A percentile compares a stretch with the other conserved stretches of the same genome.
Conservation (phyloP, 2,797 vertebrate genomes). For the Pelochelys cantorii region DNA sequence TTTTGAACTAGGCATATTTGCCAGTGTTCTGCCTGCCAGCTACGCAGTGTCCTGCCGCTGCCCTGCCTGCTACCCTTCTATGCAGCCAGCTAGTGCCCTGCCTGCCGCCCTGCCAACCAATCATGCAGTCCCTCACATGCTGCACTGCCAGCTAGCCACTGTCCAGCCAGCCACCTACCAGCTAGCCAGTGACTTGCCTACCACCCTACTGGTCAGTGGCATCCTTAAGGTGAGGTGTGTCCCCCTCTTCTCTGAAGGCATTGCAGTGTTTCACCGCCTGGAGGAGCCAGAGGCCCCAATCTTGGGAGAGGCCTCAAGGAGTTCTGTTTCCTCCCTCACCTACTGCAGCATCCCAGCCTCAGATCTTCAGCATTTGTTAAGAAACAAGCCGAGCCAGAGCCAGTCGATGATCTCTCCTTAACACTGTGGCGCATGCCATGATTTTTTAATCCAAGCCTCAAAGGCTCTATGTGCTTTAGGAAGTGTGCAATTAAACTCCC, state of each 20-base stretch:
- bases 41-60: too few relatives aligned
- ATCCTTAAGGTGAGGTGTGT: neutral
- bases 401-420: constrained; percentile 17
- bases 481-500: constrained; percentile 69
- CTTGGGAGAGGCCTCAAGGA: neutral
- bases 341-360: rapidly evolving
- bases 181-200: neutral
- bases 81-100: too few relatives aligned
- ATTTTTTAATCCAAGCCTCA: constrained; percentile 77
- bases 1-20: too few relatives aligned
- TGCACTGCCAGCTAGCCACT: neutral
- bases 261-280: rapidly evolving
- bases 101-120: too few relatives aligned
- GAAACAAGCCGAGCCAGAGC: neutral
- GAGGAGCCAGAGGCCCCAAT: neutral
- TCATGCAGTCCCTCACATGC: too few relatives aligned
- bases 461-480: constrained; percentile 65
- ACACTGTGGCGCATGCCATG: constrained; percentile 44
- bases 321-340: neutral
- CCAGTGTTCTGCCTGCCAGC: too few relatives aligned
- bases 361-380: rapidly evolving
- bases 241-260: rapidly evolving
- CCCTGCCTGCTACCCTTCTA: too few relatives aligned
- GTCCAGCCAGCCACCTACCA: neutral
- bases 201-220: neutral